Conservation (phyloP, 2,888 invertebrate genomes). For the Nebria brevicollis region DNA sequence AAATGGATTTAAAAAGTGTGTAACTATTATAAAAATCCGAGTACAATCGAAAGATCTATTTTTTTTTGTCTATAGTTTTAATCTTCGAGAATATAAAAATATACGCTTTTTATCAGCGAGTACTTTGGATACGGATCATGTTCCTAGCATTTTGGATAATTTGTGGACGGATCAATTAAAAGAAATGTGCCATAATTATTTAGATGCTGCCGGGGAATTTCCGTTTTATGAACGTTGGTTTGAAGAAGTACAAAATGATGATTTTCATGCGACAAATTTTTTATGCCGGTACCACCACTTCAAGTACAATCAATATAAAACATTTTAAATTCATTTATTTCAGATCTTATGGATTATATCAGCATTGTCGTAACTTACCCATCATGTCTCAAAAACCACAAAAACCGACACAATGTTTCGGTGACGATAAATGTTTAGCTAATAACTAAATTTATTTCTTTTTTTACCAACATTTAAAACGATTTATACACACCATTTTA, state of each 20-base stretch:
- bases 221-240: slow-evolving; percentile 37
- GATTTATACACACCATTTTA: too few relatives aligned
- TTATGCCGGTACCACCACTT: slow-evolving; percentile 48
- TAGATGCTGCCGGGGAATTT: slow-evolving; percentile 29
- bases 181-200: slow-evolving; percentile 48
- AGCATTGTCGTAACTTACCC: slow-evolving; percentile 34
- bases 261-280: slow-evolving; percentile 39
- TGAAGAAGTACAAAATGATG: slow-evolving; percentile 13
- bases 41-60: not conserved
- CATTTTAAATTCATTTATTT: slow-evolving; percentile 16
- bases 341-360: slow-evolving; percentile 41
- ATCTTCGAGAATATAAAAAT: slow-evolving; percentile 49
- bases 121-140: slow-evolving; percentile 47
- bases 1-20: slow-evolving; percentile 49
- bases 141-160: slow-evolving; percentile 48
- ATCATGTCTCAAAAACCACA: not conserved
- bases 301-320: not conserved
- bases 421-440: not conserved
- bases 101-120: slow-evolving; percentile 44
- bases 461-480: not conserved
- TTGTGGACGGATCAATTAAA: slow-evolving; percentile 50
- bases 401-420: not conserved
- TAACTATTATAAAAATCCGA: not conserved
- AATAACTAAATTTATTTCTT: not conserved
- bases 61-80: slow-evolving; percentile 48